Base-by-base conservation (phyloP, 2,113 vertebrate genomes). In the Bothrops jararaca region DNA sequence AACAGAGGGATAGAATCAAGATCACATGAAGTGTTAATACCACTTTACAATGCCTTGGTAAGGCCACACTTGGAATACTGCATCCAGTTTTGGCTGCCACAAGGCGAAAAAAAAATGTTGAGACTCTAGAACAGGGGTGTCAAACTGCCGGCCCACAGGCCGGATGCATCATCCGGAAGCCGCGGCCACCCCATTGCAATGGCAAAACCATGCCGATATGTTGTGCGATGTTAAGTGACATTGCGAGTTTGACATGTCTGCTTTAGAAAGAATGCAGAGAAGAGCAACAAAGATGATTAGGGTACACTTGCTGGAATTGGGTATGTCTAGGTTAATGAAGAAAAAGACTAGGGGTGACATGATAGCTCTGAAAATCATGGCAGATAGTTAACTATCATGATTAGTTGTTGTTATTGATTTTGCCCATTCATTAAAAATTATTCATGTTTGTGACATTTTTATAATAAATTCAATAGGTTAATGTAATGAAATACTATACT, bases 401-500 rank as follows among this genome's bases (percentile, higher is more conserved):
- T 12, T 24, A 58, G 50, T 42, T 42, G 34, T 58, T 58, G 20
- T 23, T 89, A 39, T 39, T 45, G 88, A 45, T 58, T 56, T 22
- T 26, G 20, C 87, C 39, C 39, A 42, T 89, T 58, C 56, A 57
- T n/a, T 39, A 69, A 42, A 85, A 85, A 29, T 8, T 86, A 48
- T 86, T 23, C 12, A 48, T 12, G 85, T 86, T 48, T 48, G 24
- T 86, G 45, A 48, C 39, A 89, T 58, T 50, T 24, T 7, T 18
- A 23, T 56, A 74, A 88, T 94, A 87, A 95, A 69, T 39, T 93
- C 45, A 23, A 93, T 20, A 64, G 85, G 85, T 26, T 48, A 52
- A 52, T 50, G 12, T 90, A 80, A 91, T 74, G 52, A 56, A 45
- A 53, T 23, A 34, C 52, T 85, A 45, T 52, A 85, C 15, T 52